Evolutionary conservation across 2,797 vertebrate genomes (phyloP), one percentile per base, ranked within the genome.

Genomic region (Sebastes variabilis): DNA sequence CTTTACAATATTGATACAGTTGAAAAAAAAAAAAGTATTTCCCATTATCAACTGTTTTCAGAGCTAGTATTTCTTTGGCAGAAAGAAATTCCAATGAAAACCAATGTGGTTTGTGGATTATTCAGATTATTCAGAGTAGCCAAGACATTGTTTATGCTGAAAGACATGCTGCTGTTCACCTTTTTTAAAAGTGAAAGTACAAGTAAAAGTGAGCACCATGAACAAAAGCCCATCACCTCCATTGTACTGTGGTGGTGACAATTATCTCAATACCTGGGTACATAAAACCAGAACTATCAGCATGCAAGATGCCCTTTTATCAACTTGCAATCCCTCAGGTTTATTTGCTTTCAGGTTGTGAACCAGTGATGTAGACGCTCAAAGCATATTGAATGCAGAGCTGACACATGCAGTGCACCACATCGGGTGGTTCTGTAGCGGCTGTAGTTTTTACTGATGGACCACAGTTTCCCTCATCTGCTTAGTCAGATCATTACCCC

Each of bases 401-500:
- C 65, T 74, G 55, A 55, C 71, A 64, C 58, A 67, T 27, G 24
- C 25, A 68, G 61, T 64, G 58, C 9, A 58, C 42, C 61, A 72
- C 73, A 78, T 72, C 58, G 72, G 76, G 66, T 64, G 70, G 72
- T 68, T 73, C 42, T 79, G 80, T 54, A 61, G 69, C n/a, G 8
- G 62, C 36, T 73, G 73, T 56, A 74, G 52, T 36, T 65, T 78
- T 85, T 46, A 73, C 67, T 80, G 76, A 74, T 49, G 66, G 62
- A 65, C 70, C 46, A 56, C 62, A 49, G 71, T 62, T 85, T 80
- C 61, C 75, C 67, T 84, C 71, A 74, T 75, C 71, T 85, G 72
- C 67, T 73, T 73, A 69, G 73, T 84, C 64, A 82, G 80, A 80
- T 78, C 68, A 75, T 87, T 82, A 84, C 65, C 76, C 59, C 81